Base-by-base conservation (phyloP, 2,113 vertebrate species). In the Phasianus colchicus region DNA sequence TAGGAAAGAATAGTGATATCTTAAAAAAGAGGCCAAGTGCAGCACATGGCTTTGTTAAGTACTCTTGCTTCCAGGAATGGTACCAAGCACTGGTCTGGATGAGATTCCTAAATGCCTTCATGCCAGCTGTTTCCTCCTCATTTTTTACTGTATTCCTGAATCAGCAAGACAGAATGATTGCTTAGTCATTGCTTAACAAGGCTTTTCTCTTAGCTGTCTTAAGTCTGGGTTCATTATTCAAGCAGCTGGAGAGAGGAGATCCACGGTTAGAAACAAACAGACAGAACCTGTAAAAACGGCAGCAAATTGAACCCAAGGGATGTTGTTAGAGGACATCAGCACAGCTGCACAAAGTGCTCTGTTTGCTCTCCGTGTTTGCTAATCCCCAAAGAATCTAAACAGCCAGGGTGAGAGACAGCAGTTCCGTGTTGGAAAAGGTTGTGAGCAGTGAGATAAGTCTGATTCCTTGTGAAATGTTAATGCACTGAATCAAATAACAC, bases 381-480 rank as follows among this genome's bases (percentile, higher is more conserved):
- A 93, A 90, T 94, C 87, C 71, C 73, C 48, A 61, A 55, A 84
- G 89, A 79, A 81, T 43, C 73, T 70, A 45, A 29, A 83, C 13
- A 85, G 24, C 40, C 40, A 76, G 61, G 61, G 73, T 52, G 85
- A 82, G 73, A 92, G 45, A 72, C 0, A 1, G n/a, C 78, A 50
- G 19, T 45, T 77, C 45, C 90, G 86, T 93, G 57, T 75, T 91
- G 64, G 48, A 69, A 87, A 90, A 92, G 78, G 67, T 89, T 94
- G 78, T 67, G 66, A 85, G 83, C 77, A 93, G 83, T 66, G 79
- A 88, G 71, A 66, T 93, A 89, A 87, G 65, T 60, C 76, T 69
- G 36, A 85, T 95, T 88, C 63, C 54, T 83, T 88, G 75, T 93
- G 66, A 96, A 95, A 96, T 89, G 91, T 91, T 90, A 84, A 88